Base-by-base conservation (phyloP, 2,113 vertebrate genomes). In the Vireo altiloquus region DNA sequence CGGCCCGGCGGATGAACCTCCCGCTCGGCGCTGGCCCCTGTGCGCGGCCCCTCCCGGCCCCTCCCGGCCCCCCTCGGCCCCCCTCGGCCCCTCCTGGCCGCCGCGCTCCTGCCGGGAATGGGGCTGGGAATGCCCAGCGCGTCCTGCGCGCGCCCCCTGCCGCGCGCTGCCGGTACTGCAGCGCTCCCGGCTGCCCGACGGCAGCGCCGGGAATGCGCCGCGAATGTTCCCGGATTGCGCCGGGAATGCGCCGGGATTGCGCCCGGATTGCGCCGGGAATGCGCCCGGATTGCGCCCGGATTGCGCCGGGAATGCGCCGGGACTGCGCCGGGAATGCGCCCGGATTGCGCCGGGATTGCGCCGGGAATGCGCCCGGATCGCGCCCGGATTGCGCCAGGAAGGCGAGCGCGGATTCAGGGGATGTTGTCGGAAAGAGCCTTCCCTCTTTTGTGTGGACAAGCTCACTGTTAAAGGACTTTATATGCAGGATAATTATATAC, bases 1-100 rank as follows among this genome's bases (percentile, higher is more conserved):
- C 39, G 19, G 37, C n/a, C 7, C 0, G 18, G 33, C 2, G 31
- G 17, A 4, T 0, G 15, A 59, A 2, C 47, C 20, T 3, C 54
- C 30, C 12, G 6, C 20, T 5, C 54, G 0, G 23, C 2, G 39
- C 50, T 31, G 40, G 22, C 33, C 0, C 40, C 54, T 35, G n/a
- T n/a, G n/a, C n/a, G n/a, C n/a, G n/a, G n/a, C n/a, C n/a, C n/a
- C n/a, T n/a, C n/a, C n/a, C n/a, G n/a, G n/a, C n/a, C n/a, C n/a
- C n/a, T n/a, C n/a, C n/a, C n/a, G n/a, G n/a, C n/a, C n/a, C n/a
- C n/a, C n/a, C n/a, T n/a, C n/a, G n/a, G n/a, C n/a, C n/a, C n/a
- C n/a, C n/a, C n/a, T n/a, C n/a, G n/a, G n/a, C n/a, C n/a, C n/a
- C n/a, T n/a, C n/a, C 14, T 2, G n/a, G 60, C 47, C 8, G 7